phyloP scores from a whole-genome alignment of 2,888 invertebrate genomes.

The Eupeodes latifasciatus region DNA sequence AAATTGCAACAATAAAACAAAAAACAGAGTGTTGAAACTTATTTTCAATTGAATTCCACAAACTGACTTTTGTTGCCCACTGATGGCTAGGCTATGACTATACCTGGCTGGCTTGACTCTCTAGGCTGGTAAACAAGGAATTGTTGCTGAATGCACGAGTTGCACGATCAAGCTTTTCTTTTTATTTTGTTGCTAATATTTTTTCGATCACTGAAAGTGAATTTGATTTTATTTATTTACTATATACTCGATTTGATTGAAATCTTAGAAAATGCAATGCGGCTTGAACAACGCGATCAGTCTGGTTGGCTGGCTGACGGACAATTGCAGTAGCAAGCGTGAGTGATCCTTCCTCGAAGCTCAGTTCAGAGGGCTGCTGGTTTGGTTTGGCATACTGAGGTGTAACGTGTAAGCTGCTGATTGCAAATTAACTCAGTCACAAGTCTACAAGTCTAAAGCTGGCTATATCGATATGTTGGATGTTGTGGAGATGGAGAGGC shows the following conservation, averaged over 20 bases:
- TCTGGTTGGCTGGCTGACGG: conserved; percentile 66
- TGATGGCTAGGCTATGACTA: too few relatives aligned
- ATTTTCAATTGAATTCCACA: conserved; percentile 24
- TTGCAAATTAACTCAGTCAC: conserved; percentile 55
- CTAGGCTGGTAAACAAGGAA: not conserved
- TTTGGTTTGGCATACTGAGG: conserved; percentile 31
- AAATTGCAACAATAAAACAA: conserved; percentile 10
- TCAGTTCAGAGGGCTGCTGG: conserved; percentile 46
- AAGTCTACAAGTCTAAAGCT: conserved; percentile 18
- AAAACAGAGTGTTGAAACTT: conserved; percentile 1
- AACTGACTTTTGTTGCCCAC: not conserved
- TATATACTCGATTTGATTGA: conserved; percentile 21
- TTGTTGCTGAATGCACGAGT: conserved; percentile 38
- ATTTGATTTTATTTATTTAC: conserved; percentile 22
- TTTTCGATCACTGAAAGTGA: conserved; percentile 44
- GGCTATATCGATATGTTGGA: too few relatives aligned
- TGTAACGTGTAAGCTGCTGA: conserved; percentile 50
- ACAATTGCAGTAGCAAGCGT: conserved; percentile 65
- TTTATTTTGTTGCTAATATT: not conserved
- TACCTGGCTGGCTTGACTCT: too few relatives aligned
- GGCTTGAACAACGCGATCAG: conserved; percentile 62
- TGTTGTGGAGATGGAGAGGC: too few relatives aligned
- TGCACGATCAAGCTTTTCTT: conserved; percentile 47
- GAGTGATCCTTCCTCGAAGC: conserved; percentile 69
- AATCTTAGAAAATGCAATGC: conserved; percentile 37